Evolutionary conservation across 2,888 invertebrate species (phyloP), one percentile per base, ranked within the genome.

Genomic region (Abrostola triplasia): DNA sequence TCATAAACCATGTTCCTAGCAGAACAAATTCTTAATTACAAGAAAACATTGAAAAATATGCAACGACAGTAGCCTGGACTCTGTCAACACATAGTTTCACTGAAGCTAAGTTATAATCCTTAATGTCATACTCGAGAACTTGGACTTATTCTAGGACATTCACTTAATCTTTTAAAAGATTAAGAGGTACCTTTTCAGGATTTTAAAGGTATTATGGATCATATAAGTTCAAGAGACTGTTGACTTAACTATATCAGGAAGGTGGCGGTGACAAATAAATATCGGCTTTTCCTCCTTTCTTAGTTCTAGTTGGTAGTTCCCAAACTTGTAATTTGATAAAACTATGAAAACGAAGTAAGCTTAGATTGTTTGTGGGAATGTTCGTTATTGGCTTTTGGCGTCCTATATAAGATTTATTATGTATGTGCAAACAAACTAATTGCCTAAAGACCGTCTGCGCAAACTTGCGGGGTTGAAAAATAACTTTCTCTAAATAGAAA

Each of bases 31-130:
- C 68, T 41, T 41, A 38, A 54, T 58, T 73, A 73, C 48, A 62
- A 50, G 50, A 37, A 52, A 74, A 74, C 52, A 77, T 74, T 55
- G 48, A 53, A 55, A 68, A 73, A 77, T 73, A 77, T 74, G 59
- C 74, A 68, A 64, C 62, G 74, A 73, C 70, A 73, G 38, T 69
- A 40, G 59, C 54, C 64, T 64, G 69, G 69, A 64, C 59, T 77
- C 62, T 48, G 59, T 77, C 68, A 55, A 52, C 55, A 73, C 7
- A 36, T 59, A 63, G 59, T 68, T 64, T 51, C 57, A 49, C 50
- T 64, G 40, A 59, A 8, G 40, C 50, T 73, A 67, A 73, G 69
- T 68, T 73, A 64, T 64, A 47, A 76, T 72, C 56, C 50, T 47
- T 44, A 50, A 58, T 13, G 56, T 56, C 42, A 36, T 47, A 64